Percentiles rank a stretch among this genome's conserved stretches.
These are phyloP conservation scores for Passer montanus DNA, from an alignment of 2,113 vertebrate species.

Conservation along the genomic window DNA sequence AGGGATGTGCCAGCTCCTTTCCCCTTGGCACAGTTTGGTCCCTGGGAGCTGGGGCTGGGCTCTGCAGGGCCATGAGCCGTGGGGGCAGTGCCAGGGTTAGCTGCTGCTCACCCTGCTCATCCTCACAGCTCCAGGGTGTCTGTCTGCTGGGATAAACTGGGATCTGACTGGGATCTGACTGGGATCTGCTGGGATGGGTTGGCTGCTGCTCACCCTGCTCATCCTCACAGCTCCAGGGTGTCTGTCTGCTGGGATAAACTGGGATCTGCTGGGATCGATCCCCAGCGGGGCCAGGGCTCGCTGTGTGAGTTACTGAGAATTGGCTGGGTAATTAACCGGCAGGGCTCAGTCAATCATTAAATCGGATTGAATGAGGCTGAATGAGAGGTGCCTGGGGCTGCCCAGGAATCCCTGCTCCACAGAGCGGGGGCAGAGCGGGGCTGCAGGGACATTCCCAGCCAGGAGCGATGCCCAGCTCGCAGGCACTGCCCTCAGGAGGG, in stretches of 20 bases:
- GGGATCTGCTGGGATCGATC: not conserved
- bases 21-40: too few relatives aligned
- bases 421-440: not conserved
- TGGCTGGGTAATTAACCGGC: constrained; percentile 20
- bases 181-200: not conserved
- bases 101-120: not conserved
- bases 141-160: rapidly evolving
- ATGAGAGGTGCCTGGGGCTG: not conserved
- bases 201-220: not conserved
- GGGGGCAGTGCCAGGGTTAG: not conserved
- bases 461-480: rapidly evolving
- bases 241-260: rapidly evolving
- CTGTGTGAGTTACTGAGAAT: not conserved
- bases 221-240: not conserved
- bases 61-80: rapidly evolving
- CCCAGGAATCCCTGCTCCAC: not conserved
- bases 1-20: not conserved
- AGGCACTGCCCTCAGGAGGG: not conserved
- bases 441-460: not conserved
- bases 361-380: constrained; percentile 1
- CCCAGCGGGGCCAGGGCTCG: not conserved
- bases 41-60: not conserved
- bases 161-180: not conserved
- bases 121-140: not conserved
- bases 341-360: constrained; percentile 47